Base-by-base conservation (phyloP, 37 sponge, comb jelly and placozoan genomes). In the Spongilla lacustris region DNA sequence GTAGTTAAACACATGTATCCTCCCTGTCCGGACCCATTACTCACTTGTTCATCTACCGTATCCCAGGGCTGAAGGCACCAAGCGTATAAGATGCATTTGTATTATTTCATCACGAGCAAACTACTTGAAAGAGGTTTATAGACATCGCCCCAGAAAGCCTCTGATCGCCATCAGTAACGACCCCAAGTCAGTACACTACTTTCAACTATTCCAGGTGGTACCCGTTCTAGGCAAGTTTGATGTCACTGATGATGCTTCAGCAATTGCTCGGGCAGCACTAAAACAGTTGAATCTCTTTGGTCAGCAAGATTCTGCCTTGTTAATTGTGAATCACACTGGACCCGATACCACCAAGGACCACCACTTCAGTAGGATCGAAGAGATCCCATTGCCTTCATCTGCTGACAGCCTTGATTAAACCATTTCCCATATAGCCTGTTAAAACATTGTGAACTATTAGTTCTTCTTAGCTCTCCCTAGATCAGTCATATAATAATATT, bases 31-130 rank as follows among this genome's bases (percentile, higher is more conserved):
- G 46, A 8, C 8, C 58, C 14, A 58, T 14, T 58, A 58, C 21
- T 10, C 58, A 58, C 58, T 58, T 17, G 19, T 58, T 58, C 58
- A 8, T 17, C 12, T 58, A 58, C 58, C 58, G 1, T 58, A 10
- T 58, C 58, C 58, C 58, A 58, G 58, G 58, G 58, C 58, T 58
- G 58, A 58, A 58, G 58, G 58, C 58, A 58, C 58, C 58, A 58
- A 58, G 58, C 58, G 58, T 58, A 58, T 58, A 19, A 58, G 19
- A 17, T 58, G 58, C 58, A 58, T 58, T 58, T 58, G 58, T 17
- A 58, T 58, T 58, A 58, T 58, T 58, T 58, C 58, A 58, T 58
- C 58, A 58, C 4, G 58, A 58, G 58, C 58, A 58, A 58, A 58
- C 58, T 58, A 58, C 58, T 58, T 58, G 58, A 58, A 58, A 58